These are phyloP conservation scores for Lasioglossum pauxillum DNA, from an alignment of 2,888 invertebrate species.

Conservation along the genomic window DNA sequence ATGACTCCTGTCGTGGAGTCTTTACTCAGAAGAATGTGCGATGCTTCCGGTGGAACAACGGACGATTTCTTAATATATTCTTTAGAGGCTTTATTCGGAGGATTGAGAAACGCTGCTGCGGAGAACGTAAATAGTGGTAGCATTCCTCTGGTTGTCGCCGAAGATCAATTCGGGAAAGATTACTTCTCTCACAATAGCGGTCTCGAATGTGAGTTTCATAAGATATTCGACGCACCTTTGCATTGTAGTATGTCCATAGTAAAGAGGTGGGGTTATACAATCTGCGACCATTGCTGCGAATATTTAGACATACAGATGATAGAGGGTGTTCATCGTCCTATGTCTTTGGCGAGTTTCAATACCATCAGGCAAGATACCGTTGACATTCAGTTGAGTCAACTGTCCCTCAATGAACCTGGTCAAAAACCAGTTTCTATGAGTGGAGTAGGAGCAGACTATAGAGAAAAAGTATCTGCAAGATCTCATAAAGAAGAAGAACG, in stretches of 20 bases:
- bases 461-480: constrained; percentile 63
- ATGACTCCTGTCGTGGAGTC: constrained; percentile 51
- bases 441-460: constrained; percentile 68
- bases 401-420: background rate
- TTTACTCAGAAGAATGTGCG: constrained; percentile 66
- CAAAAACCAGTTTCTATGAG: constrained; percentile 50
- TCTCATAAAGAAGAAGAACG: background rate
- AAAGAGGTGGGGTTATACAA: constrained; percentile 81
- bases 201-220: constrained; percentile 81
- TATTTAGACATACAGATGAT: constrained; percentile 69
- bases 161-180: constrained; percentile 82
- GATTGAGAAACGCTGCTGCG: constrained; percentile 74
- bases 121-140: background rate
- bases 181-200: constrained; percentile 76
- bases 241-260: constrained; percentile 79
- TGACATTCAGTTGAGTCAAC: background rate
- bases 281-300: constrained; percentile 80
- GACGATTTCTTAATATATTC: constrained; percentile 74
- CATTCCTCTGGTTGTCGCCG: constrained; percentile 70
- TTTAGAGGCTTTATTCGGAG: constrained; percentile 79
- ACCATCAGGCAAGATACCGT: accelerated
- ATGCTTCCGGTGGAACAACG: constrained; percentile 21
- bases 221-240: constrained; percentile 54
- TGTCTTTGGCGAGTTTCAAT: accelerated
- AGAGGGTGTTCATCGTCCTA: constrained; percentile 79